These are phyloP conservation scores for Athene cunicularia DNA, from an alignment of 2,113 vertebrate species.

Conservation along the genomic window DNA sequence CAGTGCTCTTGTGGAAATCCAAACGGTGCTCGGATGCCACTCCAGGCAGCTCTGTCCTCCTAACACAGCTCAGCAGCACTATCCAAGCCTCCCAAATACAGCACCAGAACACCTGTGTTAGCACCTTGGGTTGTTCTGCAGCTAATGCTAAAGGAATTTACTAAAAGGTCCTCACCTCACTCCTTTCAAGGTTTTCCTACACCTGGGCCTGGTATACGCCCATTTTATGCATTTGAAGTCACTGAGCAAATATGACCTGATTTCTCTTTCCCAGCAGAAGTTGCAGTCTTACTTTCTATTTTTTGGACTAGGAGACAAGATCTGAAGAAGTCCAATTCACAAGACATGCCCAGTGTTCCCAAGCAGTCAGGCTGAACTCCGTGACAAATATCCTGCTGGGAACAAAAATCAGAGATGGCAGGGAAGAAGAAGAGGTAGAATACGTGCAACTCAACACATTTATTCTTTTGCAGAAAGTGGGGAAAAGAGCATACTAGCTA, in stretches of 20 bases:
- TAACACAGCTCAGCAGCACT: not conserved
- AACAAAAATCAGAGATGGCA: not conserved
- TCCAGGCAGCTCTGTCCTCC: not conserved
- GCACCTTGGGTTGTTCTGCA: not conserved
- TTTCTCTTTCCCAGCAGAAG: not conserved
- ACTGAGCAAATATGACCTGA: not conserved
- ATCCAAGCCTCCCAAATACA: too few species aligned
- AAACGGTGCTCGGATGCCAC: accelerated
- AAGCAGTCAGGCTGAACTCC: not conserved
- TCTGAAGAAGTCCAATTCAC: not conserved
- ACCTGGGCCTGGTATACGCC: not conserved
- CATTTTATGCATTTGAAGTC: not conserved
- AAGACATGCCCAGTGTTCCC: not conserved
- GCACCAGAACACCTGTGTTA: not conserved
- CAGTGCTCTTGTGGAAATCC: not conserved
- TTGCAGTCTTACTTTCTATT: not conserved
- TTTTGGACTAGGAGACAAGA: not conserved
- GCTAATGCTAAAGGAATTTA: not conserved
- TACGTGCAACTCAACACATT: not conserved
- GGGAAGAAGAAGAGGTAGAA: not conserved
- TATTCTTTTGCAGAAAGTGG: not conserved
- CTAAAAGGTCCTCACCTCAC: not conserved
- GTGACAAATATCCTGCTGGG: not conserved
- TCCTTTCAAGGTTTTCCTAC: not conserved
- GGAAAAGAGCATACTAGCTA: not conserved